A percentile compares a stretch with the other conserved stretches of the same genome.
Evolutionary conservation across 2,888 invertebrate species (phyloP).

Genomic region (Cryptus armator): DNA sequence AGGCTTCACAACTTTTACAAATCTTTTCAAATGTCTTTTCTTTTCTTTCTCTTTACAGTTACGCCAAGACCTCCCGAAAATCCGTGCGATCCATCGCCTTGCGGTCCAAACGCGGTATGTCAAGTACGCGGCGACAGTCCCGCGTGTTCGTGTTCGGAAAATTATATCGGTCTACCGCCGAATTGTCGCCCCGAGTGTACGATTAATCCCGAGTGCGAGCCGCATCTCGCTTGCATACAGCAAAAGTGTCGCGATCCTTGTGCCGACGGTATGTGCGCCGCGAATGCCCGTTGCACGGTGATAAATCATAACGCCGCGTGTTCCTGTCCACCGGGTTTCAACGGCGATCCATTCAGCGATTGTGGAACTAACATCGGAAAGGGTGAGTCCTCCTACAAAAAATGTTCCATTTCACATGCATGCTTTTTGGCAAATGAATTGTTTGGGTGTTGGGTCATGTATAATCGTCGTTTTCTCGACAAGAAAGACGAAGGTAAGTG

Average conservation of each 20-base stretch:
- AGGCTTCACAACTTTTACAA: too few species aligned
- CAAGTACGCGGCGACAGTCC: conserved; percentile 86
- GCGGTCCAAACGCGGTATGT: conserved; percentile 87
- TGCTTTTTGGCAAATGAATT: not conserved
- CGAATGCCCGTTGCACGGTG: conserved; percentile 87
- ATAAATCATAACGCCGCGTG: conserved; percentile 88
- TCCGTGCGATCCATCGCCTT: conserved; percentile 87
- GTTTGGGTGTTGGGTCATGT: conserved; percentile 47
- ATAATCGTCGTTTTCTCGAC: conserved; percentile 20
- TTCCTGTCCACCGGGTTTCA: conserved; percentile 86
- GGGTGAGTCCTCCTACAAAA: conserved; percentile 75
- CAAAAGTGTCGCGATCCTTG: conserved; percentile 89
- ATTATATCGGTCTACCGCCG: conserved; percentile 87
- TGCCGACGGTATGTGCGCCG: conserved; percentile 86
- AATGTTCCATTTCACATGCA: conserved; percentile 34
- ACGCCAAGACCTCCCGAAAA: conserved; percentile 79
- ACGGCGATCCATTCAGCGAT: conserved; percentile 87
- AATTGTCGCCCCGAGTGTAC: conserved; percentile 88
- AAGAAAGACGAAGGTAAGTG: conserved; percentile 56
- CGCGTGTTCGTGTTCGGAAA: conserved; percentile 87
- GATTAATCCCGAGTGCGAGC: conserved; percentile 87
- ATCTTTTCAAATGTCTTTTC: not conserved
- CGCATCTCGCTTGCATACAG: conserved; percentile 87
- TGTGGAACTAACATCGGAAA: conserved; percentile 80
- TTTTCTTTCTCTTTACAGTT: conserved; percentile 61